Base-by-base conservation (phyloP, 2,888 invertebrate species). In the Hemistola chrysoprasaria region DNA sequence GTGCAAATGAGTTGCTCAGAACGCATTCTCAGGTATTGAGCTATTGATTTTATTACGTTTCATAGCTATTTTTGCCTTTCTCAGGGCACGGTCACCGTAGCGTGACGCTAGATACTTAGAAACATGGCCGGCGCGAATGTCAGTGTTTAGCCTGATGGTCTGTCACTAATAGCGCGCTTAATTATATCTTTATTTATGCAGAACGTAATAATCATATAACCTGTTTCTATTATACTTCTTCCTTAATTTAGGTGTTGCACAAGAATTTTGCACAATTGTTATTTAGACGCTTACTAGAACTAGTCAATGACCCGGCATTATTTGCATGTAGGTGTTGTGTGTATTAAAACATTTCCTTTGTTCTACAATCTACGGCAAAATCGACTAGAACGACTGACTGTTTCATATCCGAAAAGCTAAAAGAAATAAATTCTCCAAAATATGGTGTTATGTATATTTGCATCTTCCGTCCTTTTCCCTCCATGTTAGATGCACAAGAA, bases 81-180 rank as follows among this genome's bases (percentile, higher is more conserved):
- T 71, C 68, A 76, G 71, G 70, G 71, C 68, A 67, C 64, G 72
- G 71, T 78, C 79, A 74, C 59, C 65, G 71, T 68, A 83, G 84
- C 86, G 78, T 85, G 86, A 86, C 85, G 87, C 87, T 79, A 74
- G 71, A 62, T 71, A 60, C 68, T 64, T 57, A 58, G 72, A 78
- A 88, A 84, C 78, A 88, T 88, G 87, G 87, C 86, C 87, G 87
- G 85, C 84, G 69, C 75, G 75, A 80, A 73, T 71, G 79, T 74
- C 72, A 68, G 65, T 74, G 67, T 68, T 72, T 69, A 67, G 64
- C 68, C 47, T 56, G 56, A 59, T 64, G 61, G 66, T 51, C 62
- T 78, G 78, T 77, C 72, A 74, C 61, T 67, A 62, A 62, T 65
- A 62, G 65, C 70, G 67, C 70, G 67, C 55, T 61, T 69, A 71